Evolutionary conservation across 2,888 invertebrate species (phyloP), one percentile per base, ranked within the genome.

Genomic region (Bombylius discolor): DNA sequence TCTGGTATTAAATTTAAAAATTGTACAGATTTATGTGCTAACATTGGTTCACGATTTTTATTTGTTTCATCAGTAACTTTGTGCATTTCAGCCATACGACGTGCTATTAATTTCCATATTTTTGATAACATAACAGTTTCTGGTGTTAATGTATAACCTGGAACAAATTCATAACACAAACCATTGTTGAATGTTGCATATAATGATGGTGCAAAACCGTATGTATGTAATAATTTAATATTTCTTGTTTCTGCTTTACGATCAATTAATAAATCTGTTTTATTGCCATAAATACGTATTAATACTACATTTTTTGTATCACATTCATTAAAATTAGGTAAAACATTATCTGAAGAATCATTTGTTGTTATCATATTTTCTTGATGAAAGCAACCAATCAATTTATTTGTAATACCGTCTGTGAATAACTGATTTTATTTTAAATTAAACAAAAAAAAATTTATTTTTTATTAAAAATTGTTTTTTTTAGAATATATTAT

Each of bases 101-200:
- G 78, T 0, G 94, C 92, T 13, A 97, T 82, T 59, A 89, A 73
- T 44, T 78, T 77, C 77, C 85, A 89, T 62, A 92, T 79, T 63
- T 79, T 76, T 11, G 81, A 79, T 61, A 81, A 71, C 53, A 78
- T 71, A 7, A 89, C 85, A 60, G 79, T 80, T 47, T 82, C 78
- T 23, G 78, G 73, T 59, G 80, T 84, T 31, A 92, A 74, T n/a
- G 87, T 87, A 58, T 79, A 79, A 49, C 98, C 98, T 61, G 88
- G 86, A 61, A 87, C 81, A 71, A 82, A 91, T 71, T 91, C 86
- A 72, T 97, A 98, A 47, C 87, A 89, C 62, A 98, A 77, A 12
- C 98, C 98, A 79, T 99, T 99, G 64, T 84, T 80, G 75, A 98
- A 98, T 50, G 87, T 85, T 51, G 90, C 95, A 77, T 89, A 93